Conservation (phyloP, 2,113 vertebrate species). For the Tragelaphus buxtoni region DNA sequence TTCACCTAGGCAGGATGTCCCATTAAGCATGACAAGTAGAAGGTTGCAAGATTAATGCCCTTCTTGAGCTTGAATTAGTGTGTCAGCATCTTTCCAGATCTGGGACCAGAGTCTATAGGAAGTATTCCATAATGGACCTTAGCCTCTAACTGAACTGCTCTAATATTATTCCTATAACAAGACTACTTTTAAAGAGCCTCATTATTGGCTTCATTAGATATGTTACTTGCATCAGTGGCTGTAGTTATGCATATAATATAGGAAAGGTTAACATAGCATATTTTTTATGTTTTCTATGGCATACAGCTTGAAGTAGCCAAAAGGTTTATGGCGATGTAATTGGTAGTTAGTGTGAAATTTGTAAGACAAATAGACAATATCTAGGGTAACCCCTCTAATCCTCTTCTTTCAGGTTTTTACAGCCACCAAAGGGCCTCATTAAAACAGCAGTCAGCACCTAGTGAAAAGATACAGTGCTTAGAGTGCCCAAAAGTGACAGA, state of each 20-base stretch:
- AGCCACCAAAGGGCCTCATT: conserved; percentile 94
- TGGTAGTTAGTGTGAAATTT: conserved; percentile 97
- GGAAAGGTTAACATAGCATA: conserved; percentile 86
- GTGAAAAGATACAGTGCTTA: conserved; percentile 87
- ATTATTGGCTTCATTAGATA: conserved; percentile 94
- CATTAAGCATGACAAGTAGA: conserved; percentile 85
- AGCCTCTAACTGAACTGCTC: conserved; percentile 84
- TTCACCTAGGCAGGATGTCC: conserved; percentile 87
- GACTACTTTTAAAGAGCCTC: conserved; percentile 91
- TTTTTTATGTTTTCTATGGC: conserved; percentile 88
- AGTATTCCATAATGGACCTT: conserved; percentile 82
- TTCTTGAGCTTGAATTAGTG: conserved; percentile 83
- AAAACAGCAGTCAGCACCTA: conserved; percentile 89
- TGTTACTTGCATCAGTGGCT: conserved; percentile 90
- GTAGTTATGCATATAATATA: conserved; percentile 86
- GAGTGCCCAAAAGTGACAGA: conserved; percentile 87
- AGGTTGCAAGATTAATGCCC: conserved; percentile 88
- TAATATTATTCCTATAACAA: conserved; percentile 89
- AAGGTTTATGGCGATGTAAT: conserved; percentile 95
- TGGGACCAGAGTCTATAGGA: conserved; percentile 75
- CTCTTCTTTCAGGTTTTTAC: conserved; percentile 90
- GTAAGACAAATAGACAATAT: conserved; percentile 96
- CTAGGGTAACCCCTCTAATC: conserved; percentile 87
- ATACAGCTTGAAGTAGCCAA: conserved; percentile 89
- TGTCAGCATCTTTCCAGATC: conserved; percentile 86